Base-by-base conservation (phyloP, 2,113 vertebrate genomes). In the Corynorhinus townsendii region DNA sequence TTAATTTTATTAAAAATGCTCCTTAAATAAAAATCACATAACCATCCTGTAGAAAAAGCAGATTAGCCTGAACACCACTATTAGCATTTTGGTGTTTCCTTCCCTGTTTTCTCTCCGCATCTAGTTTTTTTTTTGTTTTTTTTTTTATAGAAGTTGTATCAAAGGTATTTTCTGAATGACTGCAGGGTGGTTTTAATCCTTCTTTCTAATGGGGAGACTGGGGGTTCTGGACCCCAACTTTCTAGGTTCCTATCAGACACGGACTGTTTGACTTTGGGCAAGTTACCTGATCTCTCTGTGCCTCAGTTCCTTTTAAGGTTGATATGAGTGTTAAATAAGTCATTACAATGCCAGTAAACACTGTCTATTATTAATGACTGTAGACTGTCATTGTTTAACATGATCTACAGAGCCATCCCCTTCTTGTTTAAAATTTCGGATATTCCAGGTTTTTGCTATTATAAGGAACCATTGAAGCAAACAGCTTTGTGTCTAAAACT, bases 1-100 rank as follows among this genome's bases (percentile, higher is more conserved):
- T 90, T 81, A 40, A 4, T 95, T 87, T 87, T 49, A 95, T 94
- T 95, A 33, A 76, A 88, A 97, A 35, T 7, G 79, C 86, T 19
- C 33, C 66, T 81, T 54, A 43, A 92, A 59, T 81, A 75, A 73
- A 89, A 84, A 19, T 68, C 86, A 71, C 0, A 7, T 91, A 73
- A 43, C 43, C 22, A 94, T 24, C 11, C 7, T 79, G 33, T 38
- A 69, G 77, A 76, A 86, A 93, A 91, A 59, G 54, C 19, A 64
- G 72, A 82, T 72, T 88, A 75, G 56, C 52, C 76, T 0, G 3
- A 35, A 62, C 28, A 52, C 56, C 35, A 73, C 33, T 26, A 4
- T 86, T 80, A 71, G 54, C n/a, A 14, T 75, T 43, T 69, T 28
- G 43, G 20, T 52, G 11, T 80, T 71, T 73, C 75, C 35, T 75